phyloP scores from a whole-genome alignment of 2,888 invertebrate genomes.

The Empis livida region DNA sequence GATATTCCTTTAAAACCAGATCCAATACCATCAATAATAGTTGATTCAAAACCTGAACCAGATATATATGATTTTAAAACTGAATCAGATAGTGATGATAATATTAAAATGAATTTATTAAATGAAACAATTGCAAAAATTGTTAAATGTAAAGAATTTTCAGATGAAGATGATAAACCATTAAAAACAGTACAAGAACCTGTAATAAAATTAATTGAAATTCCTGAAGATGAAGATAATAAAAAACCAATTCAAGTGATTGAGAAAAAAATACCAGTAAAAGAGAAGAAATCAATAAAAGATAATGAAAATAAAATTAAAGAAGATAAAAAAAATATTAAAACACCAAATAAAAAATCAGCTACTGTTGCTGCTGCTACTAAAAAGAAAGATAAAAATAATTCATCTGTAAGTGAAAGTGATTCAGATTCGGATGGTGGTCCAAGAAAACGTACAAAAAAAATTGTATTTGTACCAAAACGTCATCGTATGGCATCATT shows the following conservation, averaged over 20 bases:
- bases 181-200: constrained; percentile 19
- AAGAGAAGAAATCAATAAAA: constrained; percentile 12
- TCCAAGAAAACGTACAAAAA: not conserved
- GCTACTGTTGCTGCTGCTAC: not conserved
- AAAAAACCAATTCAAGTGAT: constrained; percentile 8
- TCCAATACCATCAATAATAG: not conserved
- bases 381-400: not conserved
- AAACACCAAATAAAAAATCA: constrained; percentile 6
- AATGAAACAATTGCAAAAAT: constrained; percentile 10
- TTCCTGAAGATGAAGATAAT: constrained; percentile 29
- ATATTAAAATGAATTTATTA: constrained; percentile 34
- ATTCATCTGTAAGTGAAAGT: constrained; percentile 2
- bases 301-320: constrained; percentile 10
- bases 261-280: constrained; percentile 8
- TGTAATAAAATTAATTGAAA: constrained; percentile 24
- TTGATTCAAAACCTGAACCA: constrained; percentile 5
- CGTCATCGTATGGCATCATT: constrained; percentile 76
- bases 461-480: constrained; percentile 47
- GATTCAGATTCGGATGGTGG: not conserved
- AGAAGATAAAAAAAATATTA: constrained; percentile 1
- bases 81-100: constrained; percentile 33
- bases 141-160: constrained; percentile 7
- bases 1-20: not conserved
- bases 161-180: constrained; percentile 9
- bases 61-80: constrained; percentile 34